Base-by-base conservation (phyloP, 2,888 invertebrate species). In the Iselma pallidipennis region DNA sequence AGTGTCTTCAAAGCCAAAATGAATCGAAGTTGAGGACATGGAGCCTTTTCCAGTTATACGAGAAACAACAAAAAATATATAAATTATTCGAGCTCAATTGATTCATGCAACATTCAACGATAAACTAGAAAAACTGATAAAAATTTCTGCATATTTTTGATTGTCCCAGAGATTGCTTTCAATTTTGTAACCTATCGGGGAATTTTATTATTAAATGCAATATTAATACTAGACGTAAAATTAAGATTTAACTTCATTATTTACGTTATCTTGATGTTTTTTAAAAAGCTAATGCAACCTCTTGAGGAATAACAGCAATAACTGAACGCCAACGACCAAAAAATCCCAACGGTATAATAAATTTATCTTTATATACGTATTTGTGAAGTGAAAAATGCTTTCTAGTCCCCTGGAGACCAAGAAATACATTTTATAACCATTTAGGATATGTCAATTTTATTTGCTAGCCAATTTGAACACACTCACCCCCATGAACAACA, bases 331-430 rank as follows among this genome's bases (percentile, higher is more conserved):
- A 55, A 28, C 21, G 48, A 33, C 28, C 48, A 48, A 29, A 42
- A 55, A 55, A 48, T 55, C 55, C 55, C 48, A 26, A 26, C 14
- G 48, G 45, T 26, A 19, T 26, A 26, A 55, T 55, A 55, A 55
- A 55, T 55, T 55, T 55, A 55, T 55, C 28, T 55, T 55, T 55
- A 55, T 55, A 48, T 42, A 55, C 55, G 55, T 26, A 55, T 55
- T 55, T 55, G 55, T 48, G 14, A 29, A 5, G 48, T 55, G 48
- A 55, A 55, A 55, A 55, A 55, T 55, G 55, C 16, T 55, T 55
- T 48, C 28, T 10, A 6, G 42, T 42, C 42, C 42, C 42, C 19
- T 10, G 42, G 42, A 21, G 21, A 16, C 42, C 19, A 16, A 10
- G 19, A 16, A 42, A 42, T 21, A 42, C 42, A 42, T 42, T 42